phyloP scores from a whole-genome alignment of 2,113 vertebrate species.

The Carassius gibelio region DNA sequence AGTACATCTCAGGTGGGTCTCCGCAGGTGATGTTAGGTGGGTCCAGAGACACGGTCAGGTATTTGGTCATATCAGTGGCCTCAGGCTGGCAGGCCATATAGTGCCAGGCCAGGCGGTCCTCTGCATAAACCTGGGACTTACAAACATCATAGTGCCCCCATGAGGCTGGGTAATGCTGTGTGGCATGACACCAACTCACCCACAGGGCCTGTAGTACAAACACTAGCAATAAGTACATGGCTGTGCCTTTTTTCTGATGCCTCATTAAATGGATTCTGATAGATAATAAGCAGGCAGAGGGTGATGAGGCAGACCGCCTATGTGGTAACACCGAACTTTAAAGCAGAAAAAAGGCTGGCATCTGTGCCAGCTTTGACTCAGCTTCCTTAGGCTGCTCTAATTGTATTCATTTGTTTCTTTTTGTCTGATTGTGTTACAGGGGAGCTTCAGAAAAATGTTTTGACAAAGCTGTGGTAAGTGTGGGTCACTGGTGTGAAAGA shows the following conservation, averaged over 20 bases:
- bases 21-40: constrained; percentile 97
- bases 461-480: constrained; percentile 47
- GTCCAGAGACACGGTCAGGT: constrained; percentile 89
- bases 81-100: constrained; percentile 99
- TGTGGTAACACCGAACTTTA: constrained; percentile 56
- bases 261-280: constrained; percentile 34
- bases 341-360: constrained; percentile 69
- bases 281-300: constrained; percentile 21
- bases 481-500: constrained; percentile 56
- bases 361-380: constrained; percentile 44
- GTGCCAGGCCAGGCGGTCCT: constrained; percentile 96
- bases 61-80: constrained; percentile 95
- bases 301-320: constrained; percentile 23
- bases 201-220: constrained; percentile 88
- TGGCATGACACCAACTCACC: constrained; percentile 84
- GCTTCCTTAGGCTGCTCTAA: constrained; percentile 56
- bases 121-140: constrained; percentile 92
- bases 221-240: constrained; percentile 88
- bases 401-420: constrained; percentile 53
- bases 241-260: constrained; percentile 42
- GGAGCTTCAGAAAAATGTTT: constrained; percentile 43
- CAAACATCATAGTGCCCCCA: constrained; percentile 98
- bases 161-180: constrained; percentile 91
- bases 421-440: constrained; percentile 24
- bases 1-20: constrained; percentile 94